Evolutionary conservation across 2,888 invertebrate genomes (phyloP).

Genomic region (Cylloceria caligata): DNA sequence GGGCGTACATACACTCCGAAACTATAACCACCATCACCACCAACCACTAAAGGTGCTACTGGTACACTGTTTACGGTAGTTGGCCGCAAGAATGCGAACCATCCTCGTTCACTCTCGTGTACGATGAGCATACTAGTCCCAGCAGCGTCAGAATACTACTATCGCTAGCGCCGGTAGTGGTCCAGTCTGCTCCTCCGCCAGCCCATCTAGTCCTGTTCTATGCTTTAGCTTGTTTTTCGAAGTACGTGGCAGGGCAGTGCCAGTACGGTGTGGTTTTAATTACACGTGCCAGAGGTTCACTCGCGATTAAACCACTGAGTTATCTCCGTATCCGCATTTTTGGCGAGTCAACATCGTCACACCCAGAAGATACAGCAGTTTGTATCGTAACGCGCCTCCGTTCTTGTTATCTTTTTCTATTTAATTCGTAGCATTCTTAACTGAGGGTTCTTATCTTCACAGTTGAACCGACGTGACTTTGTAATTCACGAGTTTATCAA

Average conservation of each 20-base stretch:
- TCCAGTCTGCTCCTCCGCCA: constrained; percentile 51
- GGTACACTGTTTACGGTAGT: constrained; percentile 78
- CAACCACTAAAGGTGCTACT: constrained; percentile 63
- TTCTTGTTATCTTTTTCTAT: constrained; percentile 17
- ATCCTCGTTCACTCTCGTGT: constrained; percentile 64
- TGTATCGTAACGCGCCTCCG: constrained; percentile 41
- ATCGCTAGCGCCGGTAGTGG: constrained; percentile 44
- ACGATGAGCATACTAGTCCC: constrained; percentile 48
- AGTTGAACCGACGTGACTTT: constrained; percentile 8
- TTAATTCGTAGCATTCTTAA: constrained; percentile 49
- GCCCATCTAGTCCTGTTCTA: constrained; percentile 51
- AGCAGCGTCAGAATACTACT: constrained; percentile 40
- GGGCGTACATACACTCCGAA: constrained; percentile 17
- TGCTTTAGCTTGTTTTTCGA: constrained; percentile 76
- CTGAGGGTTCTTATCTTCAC: constrained; percentile 19
- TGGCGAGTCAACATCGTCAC: constrained; percentile 76
- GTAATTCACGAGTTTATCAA: constrained; percentile 21
- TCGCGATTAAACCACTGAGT: constrained; percentile 82
- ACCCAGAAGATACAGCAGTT: constrained; percentile 30
- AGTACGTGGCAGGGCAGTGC: constrained; percentile 64
- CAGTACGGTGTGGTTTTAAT: constrained; percentile 76
- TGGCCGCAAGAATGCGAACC: constrained; percentile 82
- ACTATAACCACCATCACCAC: constrained; percentile 45
- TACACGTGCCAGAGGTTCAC: constrained; percentile 78
- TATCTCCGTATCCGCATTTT: constrained; percentile 81